Percentiles rank a stretch among this genome's conserved stretches.
Evolutionary conservation across 2,797 vertebrate species (phyloP).

Genomic region (Pogonophryne albipinna): DNA sequence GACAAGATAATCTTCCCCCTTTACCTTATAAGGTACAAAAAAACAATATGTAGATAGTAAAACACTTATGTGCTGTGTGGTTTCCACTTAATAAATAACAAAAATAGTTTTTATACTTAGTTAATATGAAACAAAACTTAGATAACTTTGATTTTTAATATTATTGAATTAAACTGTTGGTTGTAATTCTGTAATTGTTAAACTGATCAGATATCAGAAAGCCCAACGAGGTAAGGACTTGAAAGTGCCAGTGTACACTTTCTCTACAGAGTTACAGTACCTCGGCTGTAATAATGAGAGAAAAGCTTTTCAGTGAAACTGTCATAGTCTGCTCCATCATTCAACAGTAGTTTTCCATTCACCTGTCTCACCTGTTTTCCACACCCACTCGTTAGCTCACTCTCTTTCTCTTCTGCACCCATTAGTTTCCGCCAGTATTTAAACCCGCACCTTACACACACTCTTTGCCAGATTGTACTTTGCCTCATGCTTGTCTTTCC

Average conservation of each 20-base stretch:
- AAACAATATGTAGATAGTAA: constrained; percentile 1
- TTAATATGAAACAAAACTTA: neutral
- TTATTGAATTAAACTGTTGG: neutral
- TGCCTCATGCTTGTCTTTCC: no score
- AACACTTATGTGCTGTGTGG: neutral
- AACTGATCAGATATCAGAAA: constrained; percentile 15
- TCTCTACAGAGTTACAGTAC: constrained; percentile 4
- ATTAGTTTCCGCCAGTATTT: no score
- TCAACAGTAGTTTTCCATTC: no score
- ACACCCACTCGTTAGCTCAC: no score
- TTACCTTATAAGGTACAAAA: constrained; percentile 21
- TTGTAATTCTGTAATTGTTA: constrained; percentile 11
- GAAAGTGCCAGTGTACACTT: constrained; percentile 4
- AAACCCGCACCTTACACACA: no score
- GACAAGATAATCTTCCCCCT: constrained; percentile 8
- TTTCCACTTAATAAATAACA: neutral
- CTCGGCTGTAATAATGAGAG: constrained; percentile 42
- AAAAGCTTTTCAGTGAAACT: constrained; percentile 38
- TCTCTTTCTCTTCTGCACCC: no score
- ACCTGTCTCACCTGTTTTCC: no score
- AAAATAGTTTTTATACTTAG: neutral
- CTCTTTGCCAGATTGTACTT: no score
- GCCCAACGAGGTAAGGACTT: constrained; percentile 16
- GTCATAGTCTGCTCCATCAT: no score
- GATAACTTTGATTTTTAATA: neutral